Percentiles rank a stretch among this genome's conserved stretches.
These are phyloP conservation scores for Pao palembangensis DNA, from an alignment of 2,113 vertebrate species.

Conservation along the genomic window DNA sequence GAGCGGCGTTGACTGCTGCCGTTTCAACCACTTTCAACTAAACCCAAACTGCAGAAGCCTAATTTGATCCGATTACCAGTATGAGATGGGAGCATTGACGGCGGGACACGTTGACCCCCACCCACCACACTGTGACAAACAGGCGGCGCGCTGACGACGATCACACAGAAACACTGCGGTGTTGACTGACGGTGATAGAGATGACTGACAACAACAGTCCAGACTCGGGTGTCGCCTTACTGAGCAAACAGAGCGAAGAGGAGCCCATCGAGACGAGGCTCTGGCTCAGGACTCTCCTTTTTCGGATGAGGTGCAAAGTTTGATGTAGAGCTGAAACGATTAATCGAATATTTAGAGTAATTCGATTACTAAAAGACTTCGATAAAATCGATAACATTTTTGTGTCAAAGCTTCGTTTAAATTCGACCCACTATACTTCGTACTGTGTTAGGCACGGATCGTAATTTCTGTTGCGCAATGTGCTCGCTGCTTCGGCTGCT, in stretches of 20 bases:
- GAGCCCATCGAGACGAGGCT: constrained; percentile 9
- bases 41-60: too few species aligned
- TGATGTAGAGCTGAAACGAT: too few species aligned
- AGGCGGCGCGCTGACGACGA: constrained; percentile 26
- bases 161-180: constrained; percentile 14
- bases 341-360: too few species aligned
- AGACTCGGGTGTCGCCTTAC: constrained; percentile 51
- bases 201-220: constrained; percentile 33
- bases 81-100: background rate
- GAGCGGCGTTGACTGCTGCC: constrained; percentile 20
- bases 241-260: constrained; percentile 46
- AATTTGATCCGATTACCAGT: too few species aligned
- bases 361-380: too few species aligned
- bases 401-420: too few species aligned
- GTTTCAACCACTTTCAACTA: constrained; percentile 20
- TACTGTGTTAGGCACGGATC: too few species aligned
- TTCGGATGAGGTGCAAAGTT: constrained; percentile 8
- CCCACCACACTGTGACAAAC: constrained; percentile 41
- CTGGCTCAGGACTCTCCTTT: constrained; percentile 7
- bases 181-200: constrained; percentile 50
- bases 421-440: too few species aligned
- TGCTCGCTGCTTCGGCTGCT: too few species aligned
- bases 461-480: too few species aligned
- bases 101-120: too few species aligned
- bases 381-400: too few species aligned